Base-by-base conservation (phyloP, 2,888 invertebrate genomes). In the Caenorhabditis japonica region DNA sequence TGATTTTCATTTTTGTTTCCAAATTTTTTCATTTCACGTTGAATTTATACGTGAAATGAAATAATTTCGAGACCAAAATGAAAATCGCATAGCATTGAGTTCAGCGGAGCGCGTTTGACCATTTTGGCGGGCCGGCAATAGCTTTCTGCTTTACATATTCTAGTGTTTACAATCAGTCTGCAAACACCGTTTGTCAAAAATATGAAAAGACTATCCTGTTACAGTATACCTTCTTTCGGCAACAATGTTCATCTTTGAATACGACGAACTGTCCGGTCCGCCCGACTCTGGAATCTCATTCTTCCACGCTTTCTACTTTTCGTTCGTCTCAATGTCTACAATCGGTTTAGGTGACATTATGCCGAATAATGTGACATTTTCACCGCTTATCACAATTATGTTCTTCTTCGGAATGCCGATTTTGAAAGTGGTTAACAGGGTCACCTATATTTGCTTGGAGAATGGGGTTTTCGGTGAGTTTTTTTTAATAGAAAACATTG, bases 291-390 rank as follows among this genome's bases (percentile, higher is more conserved):
- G 76, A 51, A 74, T 81, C 21, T 47, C 62, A n/a, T 76, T 77
- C 47, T 77, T 80, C 66, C 58, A 73, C 51, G 68, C 81, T 0
- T 60, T 81, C 36, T 81, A 81, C 58, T 81, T 80, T 49, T 80
- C 81, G 2, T 79, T 79, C 62, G 74, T 83, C 21, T 79, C 81
- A n/a, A 74, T 80, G 53, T 74, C 77, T 4, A 81, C 83, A 4
- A 80, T 83, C 52, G 83, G 83, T 17, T 43, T 83, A 2, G 83
- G 83, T 4, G 83, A 83, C 68, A 66, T 81, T 30, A 81, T 83
- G 81, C 83, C 81, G 10, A 78, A 71, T 21, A 81, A 83, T 71
- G 79, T 80, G 21, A 73, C 79, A 8, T 77, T 75, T 41, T 70
- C 76, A 19, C 80, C 80, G 0, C 34, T 80, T 10, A 76, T 81